Evolutionary conservation across 2,888 invertebrate species (phyloP).

Genomic region (Habrosyne pyritoides): DNA sequence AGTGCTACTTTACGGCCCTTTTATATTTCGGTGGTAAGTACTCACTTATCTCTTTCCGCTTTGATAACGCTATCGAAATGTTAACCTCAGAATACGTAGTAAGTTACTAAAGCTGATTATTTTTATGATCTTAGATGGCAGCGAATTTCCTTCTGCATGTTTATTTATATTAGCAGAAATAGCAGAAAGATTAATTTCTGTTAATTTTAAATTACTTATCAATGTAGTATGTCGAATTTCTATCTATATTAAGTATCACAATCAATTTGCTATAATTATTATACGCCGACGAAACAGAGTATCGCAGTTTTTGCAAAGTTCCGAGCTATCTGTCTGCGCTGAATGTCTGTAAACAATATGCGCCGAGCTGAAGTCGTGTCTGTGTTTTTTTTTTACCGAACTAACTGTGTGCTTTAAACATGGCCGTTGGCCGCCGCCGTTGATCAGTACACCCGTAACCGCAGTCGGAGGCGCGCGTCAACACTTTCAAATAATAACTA

Average conservation of each 20-base stretch:
- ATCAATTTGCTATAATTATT: not conserved
- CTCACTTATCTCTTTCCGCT: not conserved
- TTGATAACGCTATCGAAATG: not conserved
- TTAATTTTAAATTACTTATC: not conserved
- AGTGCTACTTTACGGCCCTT: not conserved
- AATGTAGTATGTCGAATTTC: not conserved
- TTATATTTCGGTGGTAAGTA: not conserved
- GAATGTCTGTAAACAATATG: constrained; percentile 41
- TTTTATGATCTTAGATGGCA: not conserved
- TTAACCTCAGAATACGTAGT: too few species aligned
- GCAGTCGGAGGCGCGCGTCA: constrained; percentile 64
- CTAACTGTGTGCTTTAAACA: constrained; percentile 73
- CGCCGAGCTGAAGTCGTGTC: constrained; percentile 62
- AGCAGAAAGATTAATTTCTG: not conserved
- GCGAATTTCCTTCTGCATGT: not conserved
- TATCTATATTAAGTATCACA: not conserved
- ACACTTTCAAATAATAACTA: constrained; percentile 39
- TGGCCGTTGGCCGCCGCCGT: constrained; percentile 59
- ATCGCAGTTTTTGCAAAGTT: not conserved
- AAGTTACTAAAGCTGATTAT: not conserved
- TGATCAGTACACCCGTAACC: constrained; percentile 71
- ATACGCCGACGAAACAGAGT: not conserved
- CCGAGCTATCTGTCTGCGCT: constrained; percentile 16
- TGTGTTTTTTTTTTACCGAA: constrained; percentile 58
- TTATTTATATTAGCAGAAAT: not conserved